phyloP scores from a whole-genome alignment of 2,113 vertebrate genomes.

The Onychostruthus taczanowskii region DNA sequence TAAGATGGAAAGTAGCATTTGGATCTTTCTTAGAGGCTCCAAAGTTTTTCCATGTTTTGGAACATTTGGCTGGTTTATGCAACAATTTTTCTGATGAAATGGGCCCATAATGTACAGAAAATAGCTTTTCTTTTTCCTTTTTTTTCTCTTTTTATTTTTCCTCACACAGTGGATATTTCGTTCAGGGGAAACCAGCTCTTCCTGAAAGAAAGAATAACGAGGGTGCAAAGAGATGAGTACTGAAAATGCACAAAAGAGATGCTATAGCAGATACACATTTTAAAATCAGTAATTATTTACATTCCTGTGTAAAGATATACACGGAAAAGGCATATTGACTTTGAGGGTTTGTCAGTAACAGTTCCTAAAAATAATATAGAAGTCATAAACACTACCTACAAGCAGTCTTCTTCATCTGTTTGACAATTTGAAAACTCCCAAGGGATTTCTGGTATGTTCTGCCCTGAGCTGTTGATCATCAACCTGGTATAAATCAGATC shows the following conservation, averaged over 20 bases:
- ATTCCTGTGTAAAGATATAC: not conserved
- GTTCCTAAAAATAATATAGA: slow-evolving; percentile 11
- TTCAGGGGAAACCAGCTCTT: not conserved
- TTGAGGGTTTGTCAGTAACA: not conserved
- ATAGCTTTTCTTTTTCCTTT: accelerated
- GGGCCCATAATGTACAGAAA: not conserved
- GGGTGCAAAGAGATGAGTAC: not conserved
- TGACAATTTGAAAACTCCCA: slow-evolving; percentile 25
- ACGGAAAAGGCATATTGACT: not conserved
- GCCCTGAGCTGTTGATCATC: slow-evolving; percentile 20
- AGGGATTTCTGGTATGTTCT: slow-evolving; percentile 5
- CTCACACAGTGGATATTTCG: not conserved
- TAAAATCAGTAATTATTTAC: not conserved
- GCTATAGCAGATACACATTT: not conserved
- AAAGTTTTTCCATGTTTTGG: not conserved
- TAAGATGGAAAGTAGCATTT: not conserved
- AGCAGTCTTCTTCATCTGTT: slow-evolving; percentile 2
- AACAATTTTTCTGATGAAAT: not conserved
- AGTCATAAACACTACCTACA: not conserved
- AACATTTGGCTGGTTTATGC: not conserved
- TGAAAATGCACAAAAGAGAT: not conserved
- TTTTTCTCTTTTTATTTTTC: no score
- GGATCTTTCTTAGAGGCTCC: not conserved
- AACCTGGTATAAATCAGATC: not conserved
- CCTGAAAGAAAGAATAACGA: not conserved